Evolutionary conservation across 2,113 vertebrate genomes (phyloP).

Genomic region (Hippoglossus stenolepis): DNA sequence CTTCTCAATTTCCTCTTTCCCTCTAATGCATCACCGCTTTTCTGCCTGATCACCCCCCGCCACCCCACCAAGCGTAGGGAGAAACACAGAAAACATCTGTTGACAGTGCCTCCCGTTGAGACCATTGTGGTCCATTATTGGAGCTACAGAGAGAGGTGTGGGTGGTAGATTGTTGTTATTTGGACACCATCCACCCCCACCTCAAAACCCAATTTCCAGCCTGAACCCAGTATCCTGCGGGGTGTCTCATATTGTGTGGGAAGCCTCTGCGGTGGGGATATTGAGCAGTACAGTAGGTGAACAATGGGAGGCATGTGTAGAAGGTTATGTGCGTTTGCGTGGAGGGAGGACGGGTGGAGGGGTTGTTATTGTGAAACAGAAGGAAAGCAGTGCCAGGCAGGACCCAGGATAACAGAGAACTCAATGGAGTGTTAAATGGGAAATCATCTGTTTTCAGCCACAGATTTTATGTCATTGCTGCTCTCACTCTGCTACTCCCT

Average conservation of each 20-base stretch:
- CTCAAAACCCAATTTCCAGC: constrained; percentile 35
- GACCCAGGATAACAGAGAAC: constrained; percentile 83
- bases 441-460: constrained; percentile 90
- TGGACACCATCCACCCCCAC: constrained; percentile 52
- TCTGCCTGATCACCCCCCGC: constrained; percentile 33
- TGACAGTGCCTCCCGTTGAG: constrained; percentile 65
- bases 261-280: constrained; percentile 63
- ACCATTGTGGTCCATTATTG: constrained; percentile 68
- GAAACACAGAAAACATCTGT: constrained; percentile 53
- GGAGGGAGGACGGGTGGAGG: constrained; percentile 39
- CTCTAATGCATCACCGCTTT: constrained; percentile 23
- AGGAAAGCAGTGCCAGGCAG: constrained; percentile 72
- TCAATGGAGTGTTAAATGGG: constrained; percentile 92
- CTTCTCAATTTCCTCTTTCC: neutral
- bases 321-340: constrained; percentile 17
- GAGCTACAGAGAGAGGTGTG: constrained; percentile 53
- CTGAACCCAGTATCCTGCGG: constrained; percentile 39
- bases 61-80: neutral
- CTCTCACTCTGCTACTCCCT: constrained; percentile 37
- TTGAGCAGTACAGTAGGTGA: constrained; percentile 63
- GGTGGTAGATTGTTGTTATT: constrained; percentile 78
- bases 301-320: constrained; percentile 45
- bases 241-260: constrained; percentile 61
- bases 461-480: constrained; percentile 84
- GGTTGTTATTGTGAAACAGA: constrained; percentile 73